Conservation (phyloP, 2,888 invertebrate species). For the Lasioglossum oenotherae region DNA sequence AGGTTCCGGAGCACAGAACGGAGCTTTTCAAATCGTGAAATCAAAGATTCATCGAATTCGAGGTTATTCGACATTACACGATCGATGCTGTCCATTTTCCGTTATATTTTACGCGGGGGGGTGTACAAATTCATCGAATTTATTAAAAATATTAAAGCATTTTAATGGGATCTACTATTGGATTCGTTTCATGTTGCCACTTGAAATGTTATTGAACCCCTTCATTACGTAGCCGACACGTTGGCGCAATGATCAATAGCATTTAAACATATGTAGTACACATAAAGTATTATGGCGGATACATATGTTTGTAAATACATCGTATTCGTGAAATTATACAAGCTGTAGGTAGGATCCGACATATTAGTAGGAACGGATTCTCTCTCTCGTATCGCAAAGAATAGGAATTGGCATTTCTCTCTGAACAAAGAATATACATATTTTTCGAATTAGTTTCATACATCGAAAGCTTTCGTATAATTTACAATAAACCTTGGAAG, state of each 20-base stretch:
- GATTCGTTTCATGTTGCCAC: slow-evolving; percentile 45
- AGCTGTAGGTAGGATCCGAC: too few relatives aligned
- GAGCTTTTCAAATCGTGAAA: slow-evolving; percentile 49
- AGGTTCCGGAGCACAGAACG: slow-evolving; percentile 58
- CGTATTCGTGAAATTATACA: neutral
- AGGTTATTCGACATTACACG: slow-evolving; percentile 41
- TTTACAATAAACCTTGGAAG: too few relatives aligned
- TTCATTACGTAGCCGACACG: slow-evolving; percentile 68
- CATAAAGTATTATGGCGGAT: slow-evolving; percentile 46
- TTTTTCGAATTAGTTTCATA: too few relatives aligned
- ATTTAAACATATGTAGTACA: slow-evolving; percentile 33
- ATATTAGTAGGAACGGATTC: too few relatives aligned
- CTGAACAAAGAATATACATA: too few relatives aligned
- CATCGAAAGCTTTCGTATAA: too few relatives aligned
- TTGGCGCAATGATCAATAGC: slow-evolving; percentile 61
- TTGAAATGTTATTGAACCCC: slow-evolving; percentile 64
- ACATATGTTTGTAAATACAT: slow-evolving; percentile 13
- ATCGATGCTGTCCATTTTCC: slow-evolving; percentile 38
- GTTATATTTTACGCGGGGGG: slow-evolving; percentile 11
- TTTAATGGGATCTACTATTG: slow-evolving; percentile 30
- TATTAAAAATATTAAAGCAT: slow-evolving; percentile 45
- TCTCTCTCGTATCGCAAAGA: too few relatives aligned
- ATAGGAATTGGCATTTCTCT: too few relatives aligned
- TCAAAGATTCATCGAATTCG: slow-evolving; percentile 24
- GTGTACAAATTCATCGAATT: slow-evolving; percentile 13